Percentiles rank a stretch among this genome's conserved stretches.
These are phyloP conservation scores for Brienomyrus longianalis DNA, from an alignment of 2,113 vertebrate species.

Conservation along the genomic window DNA sequence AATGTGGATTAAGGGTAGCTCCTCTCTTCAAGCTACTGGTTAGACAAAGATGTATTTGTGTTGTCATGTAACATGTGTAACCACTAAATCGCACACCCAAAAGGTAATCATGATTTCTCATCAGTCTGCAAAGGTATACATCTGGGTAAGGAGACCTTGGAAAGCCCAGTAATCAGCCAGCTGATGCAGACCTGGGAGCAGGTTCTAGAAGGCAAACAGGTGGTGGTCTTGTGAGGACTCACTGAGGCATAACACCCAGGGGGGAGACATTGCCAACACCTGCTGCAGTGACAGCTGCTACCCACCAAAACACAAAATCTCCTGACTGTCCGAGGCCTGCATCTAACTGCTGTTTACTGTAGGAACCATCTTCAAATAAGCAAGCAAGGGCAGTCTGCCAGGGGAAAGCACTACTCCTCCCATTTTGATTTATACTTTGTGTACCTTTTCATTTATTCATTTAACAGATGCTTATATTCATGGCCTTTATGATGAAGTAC, in stretches of 20 bases:
- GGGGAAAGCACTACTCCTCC: background rate
- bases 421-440: slow-evolving; percentile 7
- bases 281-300: slow-evolving; percentile 39
- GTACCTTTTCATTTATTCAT: slow-evolving; percentile 3
- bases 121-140: background rate
- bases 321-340: slow-evolving; percentile 22
- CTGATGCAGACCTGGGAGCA: background rate
- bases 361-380: background rate
- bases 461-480: background rate
- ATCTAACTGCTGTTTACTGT: slow-evolving; percentile 25
- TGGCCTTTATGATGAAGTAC: background rate
- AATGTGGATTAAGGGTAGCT: background rate
- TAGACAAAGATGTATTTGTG: background rate
- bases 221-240: slow-evolving; percentile 18
- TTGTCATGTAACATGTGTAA: background rate
- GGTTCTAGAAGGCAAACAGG: background rate
- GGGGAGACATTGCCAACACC: slow-evolving; percentile 30
- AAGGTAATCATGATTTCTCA: background rate
- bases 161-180: background rate
- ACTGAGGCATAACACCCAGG: slow-evolving; percentile 20
- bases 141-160: background rate
- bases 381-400: background rate
- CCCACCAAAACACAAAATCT: slow-evolving; percentile 2
- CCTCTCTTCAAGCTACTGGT: background rate
- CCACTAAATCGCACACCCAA: background rate